phyloP scores from a whole-genome alignment of 1,140 invertebrate genomes.

The Ladona fulva region DNA sequence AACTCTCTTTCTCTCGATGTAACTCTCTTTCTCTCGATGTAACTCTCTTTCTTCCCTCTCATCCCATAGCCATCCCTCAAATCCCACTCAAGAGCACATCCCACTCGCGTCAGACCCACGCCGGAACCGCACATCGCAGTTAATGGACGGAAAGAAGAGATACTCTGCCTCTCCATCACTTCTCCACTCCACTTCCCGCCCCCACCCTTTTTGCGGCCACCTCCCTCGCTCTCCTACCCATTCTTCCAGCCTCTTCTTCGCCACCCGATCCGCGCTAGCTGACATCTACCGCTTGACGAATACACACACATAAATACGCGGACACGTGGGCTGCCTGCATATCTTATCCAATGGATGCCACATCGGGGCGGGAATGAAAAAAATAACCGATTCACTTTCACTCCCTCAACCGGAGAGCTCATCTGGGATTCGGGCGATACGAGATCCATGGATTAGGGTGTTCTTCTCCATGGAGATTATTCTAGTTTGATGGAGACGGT shows the following conservation, averaged over 20 bases:
- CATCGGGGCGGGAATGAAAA: no score
- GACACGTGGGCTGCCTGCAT: no score
- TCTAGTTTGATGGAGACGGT: no score
- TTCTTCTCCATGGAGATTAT: background rate
- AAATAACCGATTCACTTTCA: background rate
- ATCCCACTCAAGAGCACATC: background rate
- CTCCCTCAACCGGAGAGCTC: background rate
- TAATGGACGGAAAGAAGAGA: conserved; percentile 1
- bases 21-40: no score
- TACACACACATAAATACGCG: no score
- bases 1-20: no score
- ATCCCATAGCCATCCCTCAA: background rate
- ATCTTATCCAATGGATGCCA: no score
- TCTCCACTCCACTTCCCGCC: background rate
- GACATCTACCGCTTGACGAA: no score
- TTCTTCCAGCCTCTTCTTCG: no score
- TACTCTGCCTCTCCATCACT: background rate
- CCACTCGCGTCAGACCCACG: background rate
- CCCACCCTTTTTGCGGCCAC: background rate
- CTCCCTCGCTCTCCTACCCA: no score
- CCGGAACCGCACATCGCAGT: conserved; percentile 1
- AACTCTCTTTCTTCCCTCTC: background rate
- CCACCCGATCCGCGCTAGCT: no score
- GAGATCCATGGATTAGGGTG: no score
- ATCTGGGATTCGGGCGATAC: background rate